Evolutionary conservation across 2,797 vertebrate genomes (phyloP).

Genomic region (Rhinatrema bivittatum): DNA sequence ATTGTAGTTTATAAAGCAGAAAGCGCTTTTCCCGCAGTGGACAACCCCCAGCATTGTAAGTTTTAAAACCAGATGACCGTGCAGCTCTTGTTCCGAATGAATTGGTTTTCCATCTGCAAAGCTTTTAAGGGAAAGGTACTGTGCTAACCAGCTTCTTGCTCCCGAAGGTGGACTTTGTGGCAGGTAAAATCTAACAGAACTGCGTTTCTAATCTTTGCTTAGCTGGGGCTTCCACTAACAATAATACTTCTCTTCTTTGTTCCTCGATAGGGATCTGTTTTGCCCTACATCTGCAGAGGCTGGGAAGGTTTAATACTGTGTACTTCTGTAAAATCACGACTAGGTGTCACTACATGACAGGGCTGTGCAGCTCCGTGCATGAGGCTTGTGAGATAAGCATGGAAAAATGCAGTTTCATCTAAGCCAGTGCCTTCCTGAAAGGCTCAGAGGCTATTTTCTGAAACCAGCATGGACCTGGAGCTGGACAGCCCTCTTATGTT

Average conservation of each 20-base stretch:
- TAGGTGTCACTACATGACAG: not conserved
- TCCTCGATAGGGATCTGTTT: slow-evolving; percentile 20
- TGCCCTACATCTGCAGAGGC: not conserved
- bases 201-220: too few species aligned
- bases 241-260: slow-evolving; percentile 39
- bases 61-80: slow-evolving; percentile 8
- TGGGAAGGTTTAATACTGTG: not conserved
- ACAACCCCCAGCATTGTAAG: slow-evolving; percentile 15
- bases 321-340: not conserved
- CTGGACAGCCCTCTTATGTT: too few species aligned
- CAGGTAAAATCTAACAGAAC: too few species aligned
- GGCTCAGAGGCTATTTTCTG: too few species aligned
- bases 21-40: slow-evolving; percentile 9
- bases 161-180: not conserved
- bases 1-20: not conserved
- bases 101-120: slow-evolving; percentile 56
- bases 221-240: too few species aligned
- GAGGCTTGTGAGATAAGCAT: too few species aligned
- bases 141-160: not conserved
- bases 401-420: too few species aligned
- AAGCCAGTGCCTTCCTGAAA: too few species aligned
- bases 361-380: too few species aligned
- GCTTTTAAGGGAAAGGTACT: slow-evolving; percentile 23
- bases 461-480: too few species aligned
- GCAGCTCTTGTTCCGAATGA: slow-evolving; percentile 44